Percentiles rank a stretch among this genome's conserved stretches.
phyloP scores from a whole-genome alignment of 2,797 vertebrate genomes.

The Ptychadena robeensis region DNA sequence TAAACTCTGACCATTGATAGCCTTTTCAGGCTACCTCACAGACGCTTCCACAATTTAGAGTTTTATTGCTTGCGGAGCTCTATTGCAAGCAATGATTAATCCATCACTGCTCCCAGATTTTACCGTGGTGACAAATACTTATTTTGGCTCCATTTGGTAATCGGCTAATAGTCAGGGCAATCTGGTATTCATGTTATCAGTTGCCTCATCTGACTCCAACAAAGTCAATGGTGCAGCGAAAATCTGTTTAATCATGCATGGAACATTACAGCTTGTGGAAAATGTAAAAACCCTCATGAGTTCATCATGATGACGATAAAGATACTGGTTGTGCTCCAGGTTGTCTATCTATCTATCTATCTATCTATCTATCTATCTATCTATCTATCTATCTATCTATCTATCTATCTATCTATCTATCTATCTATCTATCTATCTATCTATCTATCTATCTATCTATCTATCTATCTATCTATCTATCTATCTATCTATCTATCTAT shows the following conservation, averaged over 20 bases:
- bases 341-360: not conserved
- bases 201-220: slow-evolving; percentile 24
- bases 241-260: slow-evolving; percentile 31
- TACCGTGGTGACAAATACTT: slow-evolving; percentile 30
- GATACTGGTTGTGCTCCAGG: not conserved
- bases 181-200: slow-evolving; percentile 17
- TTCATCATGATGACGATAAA: not conserved
- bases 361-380: not conserved
- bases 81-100: slow-evolving; percentile 47
- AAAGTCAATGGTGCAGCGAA: slow-evolving; percentile 19
- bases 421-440: too few species aligned
- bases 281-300: not conserved
- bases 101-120: slow-evolving; percentile 32
- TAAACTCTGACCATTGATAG: slow-evolving; percentile 60
- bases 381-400: not conserved
- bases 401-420: not conserved
- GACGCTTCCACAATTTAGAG: slow-evolving; percentile 41
- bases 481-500: too few species aligned
- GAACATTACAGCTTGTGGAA: slow-evolving; percentile 9
- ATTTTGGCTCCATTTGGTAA: slow-evolving; percentile 36
- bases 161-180: slow-evolving; percentile 29
- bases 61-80: slow-evolving; percentile 51
- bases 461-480: too few species aligned
- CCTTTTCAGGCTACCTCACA: slow-evolving; percentile 53
- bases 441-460: too few species aligned